Percentiles rank a stretch among this genome's conserved stretches.
These are phyloP conservation scores for Limosa lapponica DNA, from an alignment of 2,797 vertebrate species.

Conservation along the genomic window DNA sequence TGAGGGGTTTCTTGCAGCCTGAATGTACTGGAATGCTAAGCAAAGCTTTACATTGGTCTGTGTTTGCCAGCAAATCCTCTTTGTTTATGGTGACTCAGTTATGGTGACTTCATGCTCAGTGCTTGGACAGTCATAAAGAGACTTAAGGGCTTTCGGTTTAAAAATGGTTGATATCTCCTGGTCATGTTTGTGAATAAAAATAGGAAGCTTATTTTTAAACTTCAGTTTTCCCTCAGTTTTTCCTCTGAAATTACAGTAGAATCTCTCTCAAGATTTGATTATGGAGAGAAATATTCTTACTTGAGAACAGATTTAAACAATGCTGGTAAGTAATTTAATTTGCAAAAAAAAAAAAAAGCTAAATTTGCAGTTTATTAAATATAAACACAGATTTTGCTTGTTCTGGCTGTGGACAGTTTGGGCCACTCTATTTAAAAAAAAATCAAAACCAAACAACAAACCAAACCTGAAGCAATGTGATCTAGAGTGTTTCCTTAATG, in stretches of 20 bases:
- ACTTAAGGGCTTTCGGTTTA: not conserved
- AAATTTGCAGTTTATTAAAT: not conserved
- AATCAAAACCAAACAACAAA: too few species aligned
- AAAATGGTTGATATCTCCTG: not conserved
- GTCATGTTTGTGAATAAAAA: not conserved
- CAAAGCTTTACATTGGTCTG: not conserved
- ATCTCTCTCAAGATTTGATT: not conserved
- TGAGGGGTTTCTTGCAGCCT: not conserved
- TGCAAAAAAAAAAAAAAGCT: not conserved
- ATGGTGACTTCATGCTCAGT: not conserved
- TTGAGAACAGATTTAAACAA: not conserved
- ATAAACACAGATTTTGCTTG: not conserved
- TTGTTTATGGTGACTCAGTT: not conserved
- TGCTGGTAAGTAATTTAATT: not conserved
- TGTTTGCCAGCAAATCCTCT: constrained; percentile 8
- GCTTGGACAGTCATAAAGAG: not conserved
- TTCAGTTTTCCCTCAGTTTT: not conserved
- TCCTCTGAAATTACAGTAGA: not conserved
- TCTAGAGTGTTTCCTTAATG: not conserved
- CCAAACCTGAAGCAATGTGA: accelerated
- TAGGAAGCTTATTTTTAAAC: not conserved
- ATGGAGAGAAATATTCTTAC: not conserved
- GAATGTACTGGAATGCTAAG: not conserved
- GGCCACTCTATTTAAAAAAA: not conserved
- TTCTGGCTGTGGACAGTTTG: not conserved